Evolutionary conservation across 1,140 invertebrate species (phyloP).

Genomic region (Luehdorfia chinensis): DNA sequence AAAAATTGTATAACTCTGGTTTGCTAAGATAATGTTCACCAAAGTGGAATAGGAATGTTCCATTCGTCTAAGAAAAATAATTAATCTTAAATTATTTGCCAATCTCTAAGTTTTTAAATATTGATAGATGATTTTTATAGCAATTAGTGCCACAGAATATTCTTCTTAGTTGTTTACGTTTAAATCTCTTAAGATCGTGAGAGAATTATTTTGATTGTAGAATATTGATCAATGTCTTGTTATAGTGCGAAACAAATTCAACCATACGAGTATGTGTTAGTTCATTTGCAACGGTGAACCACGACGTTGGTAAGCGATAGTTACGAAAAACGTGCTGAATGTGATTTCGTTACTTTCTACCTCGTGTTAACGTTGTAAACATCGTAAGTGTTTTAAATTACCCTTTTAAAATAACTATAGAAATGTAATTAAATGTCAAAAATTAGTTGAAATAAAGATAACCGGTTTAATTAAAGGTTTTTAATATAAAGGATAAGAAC

Average conservation of each 20-base stretch:
- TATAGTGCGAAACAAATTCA: neutral
- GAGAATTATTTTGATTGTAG: neutral
- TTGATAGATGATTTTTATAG: too few relatives aligned
- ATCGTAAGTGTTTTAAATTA: neutral
- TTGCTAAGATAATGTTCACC: too few relatives aligned
- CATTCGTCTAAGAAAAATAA: too few relatives aligned
- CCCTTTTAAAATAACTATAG: too few relatives aligned
- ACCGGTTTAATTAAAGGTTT: neutral
- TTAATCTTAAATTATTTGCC: too few relatives aligned
- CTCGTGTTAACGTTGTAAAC: neutral
- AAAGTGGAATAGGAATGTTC: too few relatives aligned
- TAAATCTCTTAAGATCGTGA: neutral
- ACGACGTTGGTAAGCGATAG: neutral
- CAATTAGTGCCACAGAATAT: too few relatives aligned
- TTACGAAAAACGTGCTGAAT: neutral
- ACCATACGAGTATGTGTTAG: neutral
- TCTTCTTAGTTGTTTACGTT: too few relatives aligned
- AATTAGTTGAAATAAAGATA: too few relatives aligned
- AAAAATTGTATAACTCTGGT: too few relatives aligned
- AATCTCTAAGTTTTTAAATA: too few relatives aligned
- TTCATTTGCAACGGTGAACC: neutral
- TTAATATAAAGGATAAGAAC: neutral
- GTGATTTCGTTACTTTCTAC: neutral
- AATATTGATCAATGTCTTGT: neutral
- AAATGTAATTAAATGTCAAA: too few relatives aligned